These are phyloP conservation scores for Hydraecia micacea DNA, from an alignment of 2,888 invertebrate genomes.

Conservation along the genomic window DNA sequence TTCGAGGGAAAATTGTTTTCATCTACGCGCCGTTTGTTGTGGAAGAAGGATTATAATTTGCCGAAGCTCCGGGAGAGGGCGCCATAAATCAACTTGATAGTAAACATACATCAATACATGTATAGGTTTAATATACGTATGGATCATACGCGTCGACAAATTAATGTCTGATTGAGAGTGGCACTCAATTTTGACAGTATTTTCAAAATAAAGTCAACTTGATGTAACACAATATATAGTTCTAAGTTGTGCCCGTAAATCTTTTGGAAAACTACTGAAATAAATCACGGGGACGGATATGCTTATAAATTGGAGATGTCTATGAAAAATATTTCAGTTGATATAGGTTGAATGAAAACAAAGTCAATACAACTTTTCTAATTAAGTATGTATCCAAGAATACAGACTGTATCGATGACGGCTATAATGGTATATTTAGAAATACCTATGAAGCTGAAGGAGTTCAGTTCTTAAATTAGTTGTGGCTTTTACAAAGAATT, in stretches of 20 bases:
- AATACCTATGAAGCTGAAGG: background rate
- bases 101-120: conserved; percentile 52
- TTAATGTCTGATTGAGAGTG: conserved; percentile 44
- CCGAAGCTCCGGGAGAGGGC: conserved; percentile 58
- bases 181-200: conserved; percentile 17
- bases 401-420: conserved; percentile 2
- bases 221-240: conserved; percentile 20
- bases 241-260: conserved; percentile 39
- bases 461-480: background rate
- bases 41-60: conserved; percentile 82
- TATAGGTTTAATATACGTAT: conserved; percentile 25
- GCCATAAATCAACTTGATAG: conserved; percentile 64
- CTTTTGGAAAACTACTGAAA: conserved; percentile 51
- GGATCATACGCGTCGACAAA: conserved; percentile 48
- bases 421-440: conserved; percentile 3
- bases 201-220: conserved; percentile 41
- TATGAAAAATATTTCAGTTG: conserved; percentile 46
- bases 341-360: conserved; percentile 25
- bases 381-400: conserved; percentile 27
- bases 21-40: conserved; percentile 79
- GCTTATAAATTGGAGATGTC: conserved; percentile 51
- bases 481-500: background rate
- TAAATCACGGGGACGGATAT: conserved; percentile 48
- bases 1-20: conserved; percentile 84
- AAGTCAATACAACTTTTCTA: conserved; percentile 52